These are phyloP conservation scores for Clivina fossor DNA, from an alignment of 2,888 invertebrate genomes.

Conservation along the genomic window DNA sequence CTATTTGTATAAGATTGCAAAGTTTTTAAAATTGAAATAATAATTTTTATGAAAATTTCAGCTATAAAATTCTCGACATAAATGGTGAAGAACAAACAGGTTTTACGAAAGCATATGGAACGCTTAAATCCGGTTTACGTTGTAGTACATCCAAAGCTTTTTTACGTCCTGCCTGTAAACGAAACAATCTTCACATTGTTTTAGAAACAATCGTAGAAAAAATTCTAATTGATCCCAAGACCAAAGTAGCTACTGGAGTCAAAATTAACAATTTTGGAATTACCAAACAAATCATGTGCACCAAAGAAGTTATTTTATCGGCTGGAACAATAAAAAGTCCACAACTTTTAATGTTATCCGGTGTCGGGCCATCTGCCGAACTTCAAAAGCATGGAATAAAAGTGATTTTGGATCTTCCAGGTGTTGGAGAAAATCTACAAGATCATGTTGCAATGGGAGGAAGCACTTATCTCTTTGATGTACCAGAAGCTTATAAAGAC, in stretches of 20 bases:
- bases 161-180: slow-evolving; percentile 64
- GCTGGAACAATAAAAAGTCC: slow-evolving; percentile 85
- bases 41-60: not conserved
- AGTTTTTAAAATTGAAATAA: no score
- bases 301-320: slow-evolving; percentile 79
- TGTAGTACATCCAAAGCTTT: slow-evolving; percentile 86
- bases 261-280: slow-evolving; percentile 62
- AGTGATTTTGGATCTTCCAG: slow-evolving; percentile 59
- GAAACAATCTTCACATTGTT: slow-evolving; percentile 74
- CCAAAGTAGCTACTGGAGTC: slow-evolving; percentile 68
- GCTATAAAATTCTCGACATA: slow-evolving; percentile 67
- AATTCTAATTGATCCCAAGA: slow-evolving; percentile 62
- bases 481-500: slow-evolving; percentile 56
- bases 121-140: slow-evolving; percentile 73
- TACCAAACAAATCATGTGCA: slow-evolving; percentile 58
- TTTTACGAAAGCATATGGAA: slow-evolving; percentile 75
- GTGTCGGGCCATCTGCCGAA: slow-evolving; percentile 71
- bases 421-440: slow-evolving; percentile 80
- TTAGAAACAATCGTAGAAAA: slow-evolving; percentile 68
- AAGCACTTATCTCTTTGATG: slow-evolving; percentile 62
- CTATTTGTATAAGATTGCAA: no score
- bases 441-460: slow-evolving; percentile 84
- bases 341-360: slow-evolving; percentile 84
- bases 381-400: slow-evolving; percentile 63
- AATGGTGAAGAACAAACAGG: slow-evolving; percentile 81